Evolutionary conservation across 2,888 invertebrate species (phyloP).

Genomic region (Scaptomyza tumidula): DNA sequence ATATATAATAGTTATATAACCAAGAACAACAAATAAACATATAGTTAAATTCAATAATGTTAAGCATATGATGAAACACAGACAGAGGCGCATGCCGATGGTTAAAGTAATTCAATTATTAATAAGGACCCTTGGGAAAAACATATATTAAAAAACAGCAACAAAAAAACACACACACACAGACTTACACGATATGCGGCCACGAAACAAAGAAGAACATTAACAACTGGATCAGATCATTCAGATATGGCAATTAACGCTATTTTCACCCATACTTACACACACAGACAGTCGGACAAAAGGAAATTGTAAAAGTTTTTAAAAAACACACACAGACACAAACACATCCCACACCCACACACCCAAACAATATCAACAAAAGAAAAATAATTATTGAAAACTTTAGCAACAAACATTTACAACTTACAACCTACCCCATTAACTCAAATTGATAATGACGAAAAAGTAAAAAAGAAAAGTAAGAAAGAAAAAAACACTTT

Average conservation of each 20-base stretch:
- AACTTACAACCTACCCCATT: slow-evolving; percentile 52
- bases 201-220: slow-evolving; percentile 25
- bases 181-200: slow-evolving; percentile 23
- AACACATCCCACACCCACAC: slow-evolving; percentile 3
- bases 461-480: background rate
- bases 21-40: slow-evolving; percentile 80
- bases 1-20: slow-evolving; percentile 72
- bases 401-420: slow-evolving; percentile 66
- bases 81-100: slow-evolving; percentile 38
- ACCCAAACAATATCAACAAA: slow-evolving; percentile 29
- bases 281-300: slow-evolving; percentile 35
- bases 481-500: slow-evolving; percentile 23
- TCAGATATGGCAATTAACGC: slow-evolving; percentile 57
- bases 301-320: slow-evolving; percentile 65
- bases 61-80: slow-evolving; percentile 61
- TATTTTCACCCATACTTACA: slow-evolving; percentile 27
- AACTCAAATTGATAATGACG: slow-evolving; percentile 43
- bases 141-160: background rate
- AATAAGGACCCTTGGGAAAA: slow-evolving; percentile 63
- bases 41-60: slow-evolving; percentile 77
- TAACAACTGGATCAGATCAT: slow-evolving; percentile 36
- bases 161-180: background rate
- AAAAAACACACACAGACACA: slow-evolving; percentile 34
- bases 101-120: slow-evolving; percentile 70
- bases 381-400: slow-evolving; percentile 48